Evolutionary conservation across 2,888 invertebrate genomes (phyloP), one percentile per base, ranked within the genome.

Genomic region (Tryphoninae sp.): DNA sequence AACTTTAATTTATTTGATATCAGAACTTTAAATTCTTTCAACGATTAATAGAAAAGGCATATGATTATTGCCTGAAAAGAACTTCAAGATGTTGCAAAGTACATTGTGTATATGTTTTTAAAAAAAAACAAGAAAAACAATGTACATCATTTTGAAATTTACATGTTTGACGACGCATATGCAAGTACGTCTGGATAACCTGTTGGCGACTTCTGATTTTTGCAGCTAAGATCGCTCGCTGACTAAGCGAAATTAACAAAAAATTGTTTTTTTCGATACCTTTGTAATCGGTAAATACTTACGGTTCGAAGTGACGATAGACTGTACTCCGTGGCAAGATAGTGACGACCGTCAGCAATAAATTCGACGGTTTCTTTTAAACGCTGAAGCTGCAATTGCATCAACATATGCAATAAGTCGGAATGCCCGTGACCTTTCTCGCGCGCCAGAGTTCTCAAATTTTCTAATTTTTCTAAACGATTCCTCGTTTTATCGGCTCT

Each of bases 341-440:
- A 89, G 82, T 91, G 85, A n/a, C 87, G 86, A 16, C 86, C 89
- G 65, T 90, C 89, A 2, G 85, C 81, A 6, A 89, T 85, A 78
- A 92, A 90, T 71, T 90, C 87, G n/a, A 84, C 71, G 16, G 91
- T 85, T 84, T 89, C 86, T 58, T 84, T 85, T 23, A 91, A 80
- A 65, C 87, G 79, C 7, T 84, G 85, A 78, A 84, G 86, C 79
- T 92, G 90, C 33, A 89, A 86, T 76, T 89, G 88, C 88, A 92
- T 89, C 62, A 92, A 72, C 74, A 91, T 87, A 58, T 87, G 88
- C 2, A 92, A 78, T 67, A 92, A 84, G 83, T 90, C 90, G 3
- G 89, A 86, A 72, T 88, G 84, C 13, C 88, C 89, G 76, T 90
- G 89, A 13, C 92, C 92, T 53, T 87, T 87, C 65, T 91, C 89